Percentiles rank a stretch among this genome's conserved stretches.
Conservation (phyloP, 2,113 vertebrate species). For the cat (Felis catus) region DNA sequence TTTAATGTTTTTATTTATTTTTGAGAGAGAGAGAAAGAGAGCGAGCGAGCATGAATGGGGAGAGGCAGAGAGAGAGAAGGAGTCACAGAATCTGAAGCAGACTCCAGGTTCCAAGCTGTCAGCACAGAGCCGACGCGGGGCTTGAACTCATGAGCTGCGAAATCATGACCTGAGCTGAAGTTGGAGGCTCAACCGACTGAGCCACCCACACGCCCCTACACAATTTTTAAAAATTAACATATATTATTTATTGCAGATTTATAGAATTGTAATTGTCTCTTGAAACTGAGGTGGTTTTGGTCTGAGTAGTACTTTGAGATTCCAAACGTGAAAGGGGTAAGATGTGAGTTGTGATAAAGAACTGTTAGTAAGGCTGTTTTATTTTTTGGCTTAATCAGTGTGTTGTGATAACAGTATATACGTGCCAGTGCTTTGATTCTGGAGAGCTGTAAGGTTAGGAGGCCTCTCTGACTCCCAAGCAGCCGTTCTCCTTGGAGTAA, state of each 20-base stretch:
- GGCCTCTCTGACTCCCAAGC: neutral
- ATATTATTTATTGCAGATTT: neutral
- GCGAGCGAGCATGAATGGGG: too few species aligned
- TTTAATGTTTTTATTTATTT: too few species aligned
- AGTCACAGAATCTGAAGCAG: too few species aligned
- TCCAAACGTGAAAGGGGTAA: neutral
- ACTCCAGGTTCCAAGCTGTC: too few species aligned
- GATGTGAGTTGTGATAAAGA: neutral
- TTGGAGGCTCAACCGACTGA: too few species aligned
- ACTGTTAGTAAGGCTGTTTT: neutral
- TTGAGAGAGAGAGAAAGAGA: too few species aligned
- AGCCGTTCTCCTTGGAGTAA: neutral
- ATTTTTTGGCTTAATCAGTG: neutral
- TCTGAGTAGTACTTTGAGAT: neutral
- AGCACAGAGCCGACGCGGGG: too few species aligned
- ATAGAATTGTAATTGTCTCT: conserved; percentile 1
- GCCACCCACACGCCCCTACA: neutral
- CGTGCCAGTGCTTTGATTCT: neutral
- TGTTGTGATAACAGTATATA: neutral
- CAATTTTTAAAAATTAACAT: neutral
- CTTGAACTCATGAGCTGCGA: too few species aligned
- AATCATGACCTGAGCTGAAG: too few species aligned
- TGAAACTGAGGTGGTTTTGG: neutral
- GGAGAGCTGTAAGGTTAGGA: neutral
- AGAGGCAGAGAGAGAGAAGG: too few species aligned